Evolutionary conservation across 2,113 vertebrate species (phyloP).

Genomic region (Bos indicus): DNA sequence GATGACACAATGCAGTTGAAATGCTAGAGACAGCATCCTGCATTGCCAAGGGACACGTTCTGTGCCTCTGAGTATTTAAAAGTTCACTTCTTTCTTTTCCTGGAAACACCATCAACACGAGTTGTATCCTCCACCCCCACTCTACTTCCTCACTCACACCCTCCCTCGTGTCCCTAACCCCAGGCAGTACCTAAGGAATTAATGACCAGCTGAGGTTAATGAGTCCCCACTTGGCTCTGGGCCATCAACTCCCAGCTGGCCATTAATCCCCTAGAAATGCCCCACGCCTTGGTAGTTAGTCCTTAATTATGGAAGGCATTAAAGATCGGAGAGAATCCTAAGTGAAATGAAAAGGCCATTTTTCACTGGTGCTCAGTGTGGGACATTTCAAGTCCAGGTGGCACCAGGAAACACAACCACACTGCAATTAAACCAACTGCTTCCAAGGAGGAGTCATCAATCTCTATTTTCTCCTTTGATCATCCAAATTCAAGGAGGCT

Average conservation of each 20-base stretch:
- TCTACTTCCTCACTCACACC: not conserved
- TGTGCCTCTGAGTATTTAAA: conserved; percentile 1
- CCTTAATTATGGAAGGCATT: conserved; percentile 76
- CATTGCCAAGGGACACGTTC: not conserved
- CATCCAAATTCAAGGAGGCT: conserved; percentile 38
- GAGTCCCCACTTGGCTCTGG: conserved; percentile 64
- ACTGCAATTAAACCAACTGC: conserved; percentile 46
- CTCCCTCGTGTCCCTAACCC: not conserved
- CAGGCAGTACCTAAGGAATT: conserved; percentile 56
- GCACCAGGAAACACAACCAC: conserved; percentile 42
- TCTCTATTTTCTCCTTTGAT: conserved; percentile 65
- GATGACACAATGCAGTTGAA: not conserved
- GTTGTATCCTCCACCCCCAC: not conserved
- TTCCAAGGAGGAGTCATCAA: conserved; percentile 46
- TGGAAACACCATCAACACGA: conserved; percentile 27
- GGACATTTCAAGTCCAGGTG: conserved; percentile 56
- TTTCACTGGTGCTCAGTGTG: conserved; percentile 63
- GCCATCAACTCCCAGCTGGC: conserved; percentile 72
- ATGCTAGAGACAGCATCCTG: not conserved
- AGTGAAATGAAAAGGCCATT: conserved; percentile 67
- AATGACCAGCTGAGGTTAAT: conserved; percentile 70
- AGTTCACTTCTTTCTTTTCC: conserved; percentile 22
- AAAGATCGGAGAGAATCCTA: conserved; percentile 64
- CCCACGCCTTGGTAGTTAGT: conserved; percentile 73
- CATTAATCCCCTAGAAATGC: conserved; percentile 72